Base-by-base conservation (phyloP, 53 echinoderm and acorn worm species). In the Luidia sarsii region DNA sequence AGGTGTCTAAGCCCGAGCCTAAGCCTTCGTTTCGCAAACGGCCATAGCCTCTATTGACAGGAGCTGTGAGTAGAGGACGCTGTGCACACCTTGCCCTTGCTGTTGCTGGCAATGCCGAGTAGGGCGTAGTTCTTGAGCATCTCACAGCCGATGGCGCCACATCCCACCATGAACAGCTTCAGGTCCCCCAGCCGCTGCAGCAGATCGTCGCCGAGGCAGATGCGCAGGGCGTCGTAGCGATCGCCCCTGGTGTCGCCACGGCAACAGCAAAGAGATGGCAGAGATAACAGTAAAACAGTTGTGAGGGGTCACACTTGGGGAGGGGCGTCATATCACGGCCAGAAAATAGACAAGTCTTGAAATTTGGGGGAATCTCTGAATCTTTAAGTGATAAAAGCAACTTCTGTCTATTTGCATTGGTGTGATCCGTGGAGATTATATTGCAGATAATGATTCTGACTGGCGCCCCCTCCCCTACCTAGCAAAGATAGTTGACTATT, bases 81-180 rank as follows among this genome's bases (percentile, higher is more conserved):
- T 55, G 16, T 46, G 50, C 56, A 63, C 48, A 94, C 94, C 83
- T 86, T 89, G 50, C 97, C 94, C n/a, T 63, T 81, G 2, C 48
- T 1, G 30, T 62, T 14, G 16, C 79, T 51, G 14, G 91, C 85
- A 1, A 97, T 87, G 25, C 99, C 99, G 11, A 99, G 55, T 62
- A 99, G 21, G 21, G 99, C 99, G 73, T 94, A 99, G 80, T 99
- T 99, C 70, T 99, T 99, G 15, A 99, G 68, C 94, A 99, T 94
- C 63, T 99, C 99, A 79, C 99, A 99, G 2, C 99, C 99, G 29
- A 99, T 99, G 18, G 99, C 99, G 46, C 94, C 99, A 54, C 99
- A 87, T 5, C 94, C 99, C 13, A 99, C 91, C 99, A 99, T 99
- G 62, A 99, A 99, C 27, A 99, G 70, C 46, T 87, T 90, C 43